Conservation (phyloP, 2,888 invertebrate species). For the Diarsia dahlii region DNA sequence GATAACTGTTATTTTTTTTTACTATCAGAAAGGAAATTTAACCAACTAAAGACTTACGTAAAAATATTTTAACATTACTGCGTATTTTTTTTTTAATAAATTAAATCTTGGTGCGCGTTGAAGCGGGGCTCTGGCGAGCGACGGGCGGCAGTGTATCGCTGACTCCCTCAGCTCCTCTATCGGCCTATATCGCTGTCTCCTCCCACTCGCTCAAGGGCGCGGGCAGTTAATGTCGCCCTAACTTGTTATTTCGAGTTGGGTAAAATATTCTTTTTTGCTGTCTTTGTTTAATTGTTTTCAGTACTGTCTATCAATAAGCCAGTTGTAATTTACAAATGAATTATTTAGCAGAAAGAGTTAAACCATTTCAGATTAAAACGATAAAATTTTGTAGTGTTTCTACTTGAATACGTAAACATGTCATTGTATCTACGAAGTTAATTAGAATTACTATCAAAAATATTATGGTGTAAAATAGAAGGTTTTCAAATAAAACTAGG, state of each 20-base stretch:
- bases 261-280: background rate
- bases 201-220: no score
- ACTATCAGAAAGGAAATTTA: no score
- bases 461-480: background rate
- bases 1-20: no score
- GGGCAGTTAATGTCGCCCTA: no score
- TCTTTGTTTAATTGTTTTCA: background rate
- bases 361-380: slow-evolving; percentile 15
- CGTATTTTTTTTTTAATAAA: no score
- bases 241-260: background rate
- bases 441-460: slow-evolving; percentile 17
- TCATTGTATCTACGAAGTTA: background rate
- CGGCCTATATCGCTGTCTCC: no score
- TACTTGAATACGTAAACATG: background rate
- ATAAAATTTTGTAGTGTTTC: background rate
- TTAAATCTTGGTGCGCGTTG: no score
- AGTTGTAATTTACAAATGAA: background rate
- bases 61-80: no score
- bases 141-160: no score
- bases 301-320: slow-evolving; percentile 12
- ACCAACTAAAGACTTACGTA: no score
- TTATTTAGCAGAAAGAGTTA: background rate
- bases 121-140: no score
- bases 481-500: background rate
- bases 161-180: no score